Evolutionary conservation across 1,140 invertebrate genomes (phyloP).

Genomic region (Heliconius eleuchia): DNA sequence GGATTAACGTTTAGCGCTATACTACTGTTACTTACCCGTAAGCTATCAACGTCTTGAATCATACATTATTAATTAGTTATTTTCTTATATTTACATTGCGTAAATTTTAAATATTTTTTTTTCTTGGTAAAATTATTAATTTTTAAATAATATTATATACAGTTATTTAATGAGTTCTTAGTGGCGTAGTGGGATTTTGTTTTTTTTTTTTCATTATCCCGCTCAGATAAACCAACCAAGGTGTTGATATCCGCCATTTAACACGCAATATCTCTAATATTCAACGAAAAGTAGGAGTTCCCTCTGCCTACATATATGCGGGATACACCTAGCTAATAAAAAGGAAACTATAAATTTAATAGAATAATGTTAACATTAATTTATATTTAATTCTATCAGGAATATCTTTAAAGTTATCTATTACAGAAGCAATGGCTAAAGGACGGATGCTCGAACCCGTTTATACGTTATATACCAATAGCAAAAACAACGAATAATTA

Average conservation of each 20-base stretch:
- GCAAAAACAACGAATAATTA: conserved; percentile 14
- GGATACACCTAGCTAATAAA: no score
- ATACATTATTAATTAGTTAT: not conserved
- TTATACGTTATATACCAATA: not conserved
- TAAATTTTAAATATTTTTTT: not conserved
- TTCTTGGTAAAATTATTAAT: not conserved
- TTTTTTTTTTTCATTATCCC: no score
- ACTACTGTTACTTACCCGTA: not conserved
- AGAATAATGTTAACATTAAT: no score
- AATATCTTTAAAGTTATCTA: not conserved
- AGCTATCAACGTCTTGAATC: not conserved
- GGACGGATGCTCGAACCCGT: conserved; percentile 20
- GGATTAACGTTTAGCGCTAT: conserved; percentile 37
- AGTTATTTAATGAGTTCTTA: no score
- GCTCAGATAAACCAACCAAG: no score
- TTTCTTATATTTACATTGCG: not conserved
- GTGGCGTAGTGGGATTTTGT: no score
- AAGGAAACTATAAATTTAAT: no score
- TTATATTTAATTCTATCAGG: not conserved
- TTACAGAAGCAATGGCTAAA: not conserved
- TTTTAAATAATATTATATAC: no score
- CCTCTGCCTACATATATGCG: no score
- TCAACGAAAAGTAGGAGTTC: no score
- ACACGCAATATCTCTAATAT: no score
- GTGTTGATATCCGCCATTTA: no score